phyloP scores from a whole-genome alignment of 2,113 vertebrate genomes.

The Henicopernis longicauda region DNA sequence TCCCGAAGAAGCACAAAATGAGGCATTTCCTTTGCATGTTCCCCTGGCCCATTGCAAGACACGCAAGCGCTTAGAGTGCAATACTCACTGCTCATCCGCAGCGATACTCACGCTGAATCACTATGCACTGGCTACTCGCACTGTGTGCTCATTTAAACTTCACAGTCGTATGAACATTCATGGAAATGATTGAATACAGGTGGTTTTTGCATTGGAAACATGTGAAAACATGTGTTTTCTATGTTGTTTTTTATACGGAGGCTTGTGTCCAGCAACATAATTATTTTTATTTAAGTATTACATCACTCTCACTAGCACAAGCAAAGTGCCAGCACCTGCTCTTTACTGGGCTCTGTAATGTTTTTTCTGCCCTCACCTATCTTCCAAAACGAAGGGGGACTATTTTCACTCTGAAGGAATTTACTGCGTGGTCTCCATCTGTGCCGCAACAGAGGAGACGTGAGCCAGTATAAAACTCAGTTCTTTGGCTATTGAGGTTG shows the following conservation, averaged over 20 bases:
- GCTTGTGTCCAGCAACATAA: background rate
- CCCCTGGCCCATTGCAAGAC: background rate
- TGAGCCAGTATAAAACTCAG: background rate
- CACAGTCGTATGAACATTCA: background rate
- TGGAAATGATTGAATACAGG: background rate
- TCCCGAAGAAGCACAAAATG: background rate
- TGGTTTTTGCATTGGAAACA: slow-evolving; percentile 7
- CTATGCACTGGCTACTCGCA: background rate
- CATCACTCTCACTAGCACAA: background rate
- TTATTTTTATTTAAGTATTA: slow-evolving; percentile 27
- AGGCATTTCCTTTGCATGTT: slow-evolving; percentile 29
- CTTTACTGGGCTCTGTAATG: background rate
- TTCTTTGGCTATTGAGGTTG: background rate
- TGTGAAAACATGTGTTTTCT: slow-evolving; percentile 36
- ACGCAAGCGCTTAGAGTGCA: background rate
- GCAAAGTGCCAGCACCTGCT: background rate
- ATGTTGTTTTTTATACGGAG: background rate
- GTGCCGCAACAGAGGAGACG: background rate
- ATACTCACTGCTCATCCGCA: background rate
- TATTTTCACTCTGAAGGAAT: background rate
- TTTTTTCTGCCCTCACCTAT: background rate
- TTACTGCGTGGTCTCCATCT: background rate
- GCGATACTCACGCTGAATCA: fast-evolving
- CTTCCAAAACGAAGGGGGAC: background rate
- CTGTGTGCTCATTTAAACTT: background rate